Evolutionary conservation across 2,797 vertebrate species (phyloP).

Genomic region (Myotis findleyi): DNA sequence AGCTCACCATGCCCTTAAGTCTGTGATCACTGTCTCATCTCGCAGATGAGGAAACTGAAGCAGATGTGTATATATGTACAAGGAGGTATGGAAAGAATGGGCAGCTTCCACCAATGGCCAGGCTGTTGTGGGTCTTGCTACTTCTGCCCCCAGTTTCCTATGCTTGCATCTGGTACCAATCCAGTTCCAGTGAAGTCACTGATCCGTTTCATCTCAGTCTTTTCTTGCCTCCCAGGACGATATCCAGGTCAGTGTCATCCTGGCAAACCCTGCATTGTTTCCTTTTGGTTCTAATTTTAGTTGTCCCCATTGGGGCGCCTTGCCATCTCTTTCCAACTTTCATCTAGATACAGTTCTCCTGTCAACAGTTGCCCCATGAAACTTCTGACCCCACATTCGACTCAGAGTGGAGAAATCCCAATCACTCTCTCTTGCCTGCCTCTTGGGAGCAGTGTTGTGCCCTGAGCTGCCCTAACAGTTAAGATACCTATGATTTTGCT

Average conservation of each 20-base stretch:
- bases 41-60: background rate
- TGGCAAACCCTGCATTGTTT: background rate
- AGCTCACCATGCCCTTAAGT: background rate
- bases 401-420: background rate
- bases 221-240: background rate
- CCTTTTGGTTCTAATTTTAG: background rate
- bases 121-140: background rate
- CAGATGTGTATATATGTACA: rapidly evolving
- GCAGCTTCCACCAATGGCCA: background rate
- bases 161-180: background rate
- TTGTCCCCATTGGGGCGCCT: background rate
- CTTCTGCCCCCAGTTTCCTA: background rate
- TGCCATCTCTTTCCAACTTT: background rate
- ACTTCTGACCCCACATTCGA: background rate
- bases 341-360: background rate
- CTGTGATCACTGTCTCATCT: background rate
- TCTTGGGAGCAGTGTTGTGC: background rate
- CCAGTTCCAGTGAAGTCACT: background rate
- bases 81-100: background rate
- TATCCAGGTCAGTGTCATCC: background rate
- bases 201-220: background rate
- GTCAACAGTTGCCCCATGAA: background rate
- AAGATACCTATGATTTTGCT: background rate
- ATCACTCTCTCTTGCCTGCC: background rate
- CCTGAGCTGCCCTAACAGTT: background rate